Evolutionary conservation across 2,113 vertebrate genomes (phyloP), one percentile per base, ranked within the genome.

Genomic region (Electrona antarctica): DNA sequence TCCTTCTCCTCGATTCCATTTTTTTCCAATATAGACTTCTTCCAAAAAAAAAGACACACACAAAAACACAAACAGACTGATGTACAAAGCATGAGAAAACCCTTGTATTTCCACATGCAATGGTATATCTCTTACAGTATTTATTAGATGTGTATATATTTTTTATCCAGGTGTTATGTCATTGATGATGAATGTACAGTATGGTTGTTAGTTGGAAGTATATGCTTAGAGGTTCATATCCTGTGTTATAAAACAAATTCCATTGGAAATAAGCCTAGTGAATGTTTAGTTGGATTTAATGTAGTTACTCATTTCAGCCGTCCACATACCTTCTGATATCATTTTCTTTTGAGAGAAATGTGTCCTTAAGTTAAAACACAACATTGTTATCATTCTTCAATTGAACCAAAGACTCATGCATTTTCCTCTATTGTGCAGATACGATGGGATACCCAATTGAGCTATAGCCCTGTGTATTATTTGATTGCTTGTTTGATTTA

Each of bases 91-190:
- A 89, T 80, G 88, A 82, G 77, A 74, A 87, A 82, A 82, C 71
- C 54, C 1, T 71, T 56, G 80, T 80, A 76, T 82, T 81, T 81
- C 69, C 67, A 65, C 8, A 13, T 75, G 66, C 56, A 0, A 76
- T 76, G 67, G 71, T 75, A 61, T 75, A 14, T 4, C 72, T 73
- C 76, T 71, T 89, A 21, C 21, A 21, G 21, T 21, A 93, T 92
- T 93, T 93, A 92, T 93, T 92, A 82, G 58, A 81, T 59, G 47
- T 91, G 86, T 90, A 87, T 63, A 88, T 88, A 79, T 90, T 87
- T 90, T 90, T 63, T 83, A 83, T 80, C 48, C 58, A 15, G 54
- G 33, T 55, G 61, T 77, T 62, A 29, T 28, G 54, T 65, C 78
- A 79, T 85, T 80, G 76, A 79, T 80, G 76, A 79, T 81, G 83